These are phyloP conservation scores for Hemaris fuciformis DNA, from an alignment of 2,888 invertebrate genomes.

Conservation along the genomic window DNA sequence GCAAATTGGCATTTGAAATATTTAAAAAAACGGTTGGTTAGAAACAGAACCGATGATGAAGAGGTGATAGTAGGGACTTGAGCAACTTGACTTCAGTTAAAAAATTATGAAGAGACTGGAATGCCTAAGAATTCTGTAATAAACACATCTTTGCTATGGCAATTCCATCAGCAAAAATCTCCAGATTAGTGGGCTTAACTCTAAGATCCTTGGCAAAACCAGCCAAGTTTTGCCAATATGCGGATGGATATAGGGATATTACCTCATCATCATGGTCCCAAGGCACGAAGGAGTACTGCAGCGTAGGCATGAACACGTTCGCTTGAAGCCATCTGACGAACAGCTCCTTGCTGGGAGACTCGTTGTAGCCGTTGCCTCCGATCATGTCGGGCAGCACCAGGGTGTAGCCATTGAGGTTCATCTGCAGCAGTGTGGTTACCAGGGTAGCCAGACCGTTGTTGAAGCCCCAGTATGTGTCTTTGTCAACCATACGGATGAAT, in stretches of 20 bases:
- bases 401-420: constrained; percentile 84
- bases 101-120: no score
- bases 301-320: constrained; percentile 88
- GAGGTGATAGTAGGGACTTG: no score
- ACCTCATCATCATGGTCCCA: constrained; percentile 87
- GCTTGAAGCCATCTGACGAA: constrained; percentile 90
- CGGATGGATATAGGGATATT: not conserved
- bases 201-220: no score
- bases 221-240: not conserved
- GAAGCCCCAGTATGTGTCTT: constrained; percentile 85
- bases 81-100: no score
- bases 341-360: constrained; percentile 81
- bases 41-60: no score
- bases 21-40: no score
- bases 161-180: no score
- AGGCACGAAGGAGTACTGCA: constrained; percentile 91
- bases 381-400: constrained; percentile 91
- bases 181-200: no score
- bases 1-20: no score
- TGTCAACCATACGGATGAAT: constrained; percentile 90
- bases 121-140: no score
- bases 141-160: no score
- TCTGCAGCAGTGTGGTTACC: constrained; percentile 85
- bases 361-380: constrained; percentile 85
- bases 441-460: constrained; percentile 87